Percentiles rank a stretch among this genome's conserved stretches.
These are phyloP conservation scores for Heliconius aoede DNA, from an alignment of 2,888 invertebrate species.

Conservation along the genomic window DNA sequence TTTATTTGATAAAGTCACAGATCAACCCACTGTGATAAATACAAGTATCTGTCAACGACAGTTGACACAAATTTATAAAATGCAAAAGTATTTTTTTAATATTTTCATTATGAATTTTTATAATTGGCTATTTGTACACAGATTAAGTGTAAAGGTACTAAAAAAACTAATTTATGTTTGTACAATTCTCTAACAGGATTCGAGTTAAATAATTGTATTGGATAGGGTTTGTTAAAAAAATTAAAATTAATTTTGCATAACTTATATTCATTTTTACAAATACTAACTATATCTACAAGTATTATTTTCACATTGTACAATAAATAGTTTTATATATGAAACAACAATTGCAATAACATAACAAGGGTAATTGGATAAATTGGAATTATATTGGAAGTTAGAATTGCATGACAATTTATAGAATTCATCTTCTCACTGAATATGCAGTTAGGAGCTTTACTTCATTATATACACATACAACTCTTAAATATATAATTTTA, in stretches of 20 bases:
- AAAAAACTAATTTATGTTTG: neutral
- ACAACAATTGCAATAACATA: conserved; percentile 24
- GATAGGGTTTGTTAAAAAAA: neutral
- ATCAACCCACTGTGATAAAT: neutral
- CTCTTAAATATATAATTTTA: conserved; percentile 23
- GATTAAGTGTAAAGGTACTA: neutral
- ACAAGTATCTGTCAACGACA: no score
- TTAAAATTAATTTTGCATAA: conserved; percentile 26
- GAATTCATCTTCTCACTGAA: neutral
- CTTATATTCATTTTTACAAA: conserved; percentile 43
- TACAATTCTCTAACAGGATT: neutral
- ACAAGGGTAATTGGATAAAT: neutral
- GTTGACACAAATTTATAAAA: neutral
- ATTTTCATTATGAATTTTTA: neutral
- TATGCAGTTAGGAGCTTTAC: conserved; percentile 1
- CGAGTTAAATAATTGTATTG: neutral
- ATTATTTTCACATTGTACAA: conserved; percentile 41
- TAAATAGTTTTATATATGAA: conserved; percentile 36
- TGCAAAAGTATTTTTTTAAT: neutral
- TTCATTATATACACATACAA: conserved; percentile 23
- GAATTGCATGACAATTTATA: neutral
- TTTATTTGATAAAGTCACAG: no score
- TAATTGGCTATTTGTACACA: neutral
- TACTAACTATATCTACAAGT: conserved; percentile 42
- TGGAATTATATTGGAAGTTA: conserved; percentile 4